Evolutionary conservation across 2,797 vertebrate genomes (phyloP).

Genomic region (Delichon dasypus): DNA sequence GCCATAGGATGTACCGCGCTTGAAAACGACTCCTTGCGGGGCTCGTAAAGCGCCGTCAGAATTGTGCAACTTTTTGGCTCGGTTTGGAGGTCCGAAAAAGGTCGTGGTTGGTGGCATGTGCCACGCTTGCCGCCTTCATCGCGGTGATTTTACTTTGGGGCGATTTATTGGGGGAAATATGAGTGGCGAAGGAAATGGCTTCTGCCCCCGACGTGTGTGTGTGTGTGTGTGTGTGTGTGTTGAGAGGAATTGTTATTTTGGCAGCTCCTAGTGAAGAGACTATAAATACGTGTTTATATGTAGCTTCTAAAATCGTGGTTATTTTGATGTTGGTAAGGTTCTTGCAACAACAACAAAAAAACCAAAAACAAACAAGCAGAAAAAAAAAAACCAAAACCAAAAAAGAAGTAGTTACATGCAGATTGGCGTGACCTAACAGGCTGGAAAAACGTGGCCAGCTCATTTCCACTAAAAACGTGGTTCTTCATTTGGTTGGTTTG

Average conservation of each 20-base stretch:
- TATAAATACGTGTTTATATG: not conserved
- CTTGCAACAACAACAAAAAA: not conserved
- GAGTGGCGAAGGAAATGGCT: not conserved
- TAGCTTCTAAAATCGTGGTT: conserved; percentile 42
- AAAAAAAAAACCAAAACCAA: too few species aligned
- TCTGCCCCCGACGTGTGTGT: not conserved
- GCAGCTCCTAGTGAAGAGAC: not conserved
- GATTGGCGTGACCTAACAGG: not conserved
- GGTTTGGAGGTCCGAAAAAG: not conserved
- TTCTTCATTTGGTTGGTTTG: not conserved
- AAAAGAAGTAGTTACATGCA: not conserved
- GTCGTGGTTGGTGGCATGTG: not conserved
- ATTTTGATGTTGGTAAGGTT: conserved; percentile 23
- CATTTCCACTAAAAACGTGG: not conserved
- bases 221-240: not conserved
- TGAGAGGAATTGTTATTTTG: not conserved
- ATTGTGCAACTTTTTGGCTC: not conserved
- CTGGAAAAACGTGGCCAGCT: not conserved
- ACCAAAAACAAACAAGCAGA: not conserved
- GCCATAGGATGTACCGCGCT: conserved; percentile 23
- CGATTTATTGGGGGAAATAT: not conserved
- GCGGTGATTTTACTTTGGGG: not conserved
- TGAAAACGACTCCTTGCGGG: conserved; percentile 24
- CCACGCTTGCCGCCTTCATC: not conserved
- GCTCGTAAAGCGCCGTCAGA: not conserved